Base-by-base conservation (phyloP, 2,888 invertebrate species). In the Agonum fuliginosum region DNA sequence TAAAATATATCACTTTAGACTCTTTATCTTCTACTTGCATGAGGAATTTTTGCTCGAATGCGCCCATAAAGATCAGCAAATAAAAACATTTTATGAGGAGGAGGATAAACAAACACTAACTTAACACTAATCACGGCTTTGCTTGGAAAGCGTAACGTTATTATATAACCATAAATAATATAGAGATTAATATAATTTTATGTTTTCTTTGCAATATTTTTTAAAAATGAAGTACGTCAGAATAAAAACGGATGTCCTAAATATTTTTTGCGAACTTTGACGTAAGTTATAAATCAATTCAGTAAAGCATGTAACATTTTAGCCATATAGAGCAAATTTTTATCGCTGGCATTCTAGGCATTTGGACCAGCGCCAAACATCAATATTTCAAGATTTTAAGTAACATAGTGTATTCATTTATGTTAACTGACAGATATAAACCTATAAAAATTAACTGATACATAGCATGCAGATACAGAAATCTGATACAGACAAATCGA, bases 241-340 rank as follows among this genome's bases (percentile, higher is more conserved):
- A 17, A 10, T 4, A 62, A 30, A 58, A 62, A 62, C 27, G 17
- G 3, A 20, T 62, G 58, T 30, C 58, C 58, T 30, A 62, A 62
- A 30, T 62, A 30, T 62, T 62, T 62, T 62, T 62, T 62, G 30
- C 14, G 17, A 14, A 3, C n/a, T 30, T 62, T 30, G 30, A 62
- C 58, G 14, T 62, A 58, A 58, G 54, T 27, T 12, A 30, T 62
- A 62, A 54, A 62, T 62, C 58, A 62, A 62, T 62, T 62, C 30
- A 14, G 30, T 14, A 62, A 58, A 62, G 30, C 30, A 62, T 17
- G 58, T 62, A 62, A 62, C 58, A 62, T 62, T 62, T 62, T 30
- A 62, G 58, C 30, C 58, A 62, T 62, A 62, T 62, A 62, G 58
- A 62, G 58, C 58, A 30, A 62, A 62, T 62, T 62, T 62, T 62